A percentile compares a stretch with the other conserved stretches of the same genome.
phyloP scores from a whole-genome alignment of 2,113 vertebrate genomes.

The Natator depressus region DNA sequence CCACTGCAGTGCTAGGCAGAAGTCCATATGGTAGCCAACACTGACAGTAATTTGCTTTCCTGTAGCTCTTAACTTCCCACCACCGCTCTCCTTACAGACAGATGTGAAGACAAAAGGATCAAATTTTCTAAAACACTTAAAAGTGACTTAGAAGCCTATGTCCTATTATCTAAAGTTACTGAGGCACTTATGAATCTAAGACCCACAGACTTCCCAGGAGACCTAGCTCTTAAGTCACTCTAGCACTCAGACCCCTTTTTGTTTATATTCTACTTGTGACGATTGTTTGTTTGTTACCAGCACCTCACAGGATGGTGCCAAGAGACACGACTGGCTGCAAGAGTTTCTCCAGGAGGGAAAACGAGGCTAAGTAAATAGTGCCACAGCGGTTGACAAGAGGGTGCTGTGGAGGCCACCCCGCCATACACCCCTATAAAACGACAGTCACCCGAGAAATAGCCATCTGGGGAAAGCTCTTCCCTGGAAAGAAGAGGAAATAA shows the following conservation, averaged over 20 bases:
- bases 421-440: neutral
- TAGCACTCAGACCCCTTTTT: neutral
- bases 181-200: neutral
- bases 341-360: neutral
- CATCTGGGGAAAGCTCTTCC: neutral
- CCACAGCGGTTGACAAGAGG: neutral
- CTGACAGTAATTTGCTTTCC: neutral
- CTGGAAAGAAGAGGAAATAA: slow-evolving; percentile 2
- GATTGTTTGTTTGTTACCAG: neutral
- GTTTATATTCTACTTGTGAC: neutral
- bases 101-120: neutral
- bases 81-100: neutral
- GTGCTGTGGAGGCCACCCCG: neutral
- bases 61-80: neutral
- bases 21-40: neutral
- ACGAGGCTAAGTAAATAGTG: neutral
- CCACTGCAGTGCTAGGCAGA: neutral
- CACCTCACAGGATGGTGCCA: neutral
- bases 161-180: neutral
- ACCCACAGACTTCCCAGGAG: neutral
- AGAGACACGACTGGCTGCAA: neutral
- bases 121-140: neutral
- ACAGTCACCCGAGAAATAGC: neutral
- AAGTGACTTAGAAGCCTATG: neutral
- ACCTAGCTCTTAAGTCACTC: neutral